These are phyloP conservation scores for Ceyx cyanopectus DNA, from an alignment of 2,113 vertebrate species.

Conservation along the genomic window DNA sequence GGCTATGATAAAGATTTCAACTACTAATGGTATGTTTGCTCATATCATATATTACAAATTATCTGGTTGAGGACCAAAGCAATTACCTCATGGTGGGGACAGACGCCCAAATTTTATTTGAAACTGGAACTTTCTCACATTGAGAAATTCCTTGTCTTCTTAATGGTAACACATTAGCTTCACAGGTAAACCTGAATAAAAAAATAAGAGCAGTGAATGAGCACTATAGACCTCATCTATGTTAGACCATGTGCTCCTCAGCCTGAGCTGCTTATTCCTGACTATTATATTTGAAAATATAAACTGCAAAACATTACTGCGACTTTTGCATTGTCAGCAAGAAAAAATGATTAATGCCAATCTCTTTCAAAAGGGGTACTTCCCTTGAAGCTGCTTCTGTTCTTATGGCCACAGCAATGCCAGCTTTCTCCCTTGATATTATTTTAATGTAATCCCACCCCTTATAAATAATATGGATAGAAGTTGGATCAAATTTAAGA, in stretches of 20 bases:
- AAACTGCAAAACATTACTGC: not conserved
- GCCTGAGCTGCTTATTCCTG: not conserved
- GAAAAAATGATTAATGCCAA: not conserved
- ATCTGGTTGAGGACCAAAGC: not conserved
- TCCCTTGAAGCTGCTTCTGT: not conserved
- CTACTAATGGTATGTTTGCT: not conserved
- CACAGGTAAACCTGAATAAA: not conserved
- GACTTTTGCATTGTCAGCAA: not conserved
- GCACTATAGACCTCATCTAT: not conserved
- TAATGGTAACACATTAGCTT: not conserved
- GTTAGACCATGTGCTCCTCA: not conserved
- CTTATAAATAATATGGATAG: not conserved
- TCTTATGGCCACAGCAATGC: not conserved
- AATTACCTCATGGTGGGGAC: not conserved
- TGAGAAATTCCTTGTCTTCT: not conserved
- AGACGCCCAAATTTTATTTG: not conserved
- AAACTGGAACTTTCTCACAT: not conserved
- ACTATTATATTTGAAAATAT: not conserved
- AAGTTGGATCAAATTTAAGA: not conserved
- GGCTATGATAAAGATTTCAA: not conserved
- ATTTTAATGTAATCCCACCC: not conserved
- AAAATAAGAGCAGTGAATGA: not conserved
- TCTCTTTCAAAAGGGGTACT: not conserved
- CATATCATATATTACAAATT: not conserved
- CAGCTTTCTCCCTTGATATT: not conserved